A percentile compares a stretch with the other conserved stretches of the same genome.
Evolutionary conservation across 2,113 vertebrate species (phyloP).

Genomic region (Lophura nycthemera): DNA sequence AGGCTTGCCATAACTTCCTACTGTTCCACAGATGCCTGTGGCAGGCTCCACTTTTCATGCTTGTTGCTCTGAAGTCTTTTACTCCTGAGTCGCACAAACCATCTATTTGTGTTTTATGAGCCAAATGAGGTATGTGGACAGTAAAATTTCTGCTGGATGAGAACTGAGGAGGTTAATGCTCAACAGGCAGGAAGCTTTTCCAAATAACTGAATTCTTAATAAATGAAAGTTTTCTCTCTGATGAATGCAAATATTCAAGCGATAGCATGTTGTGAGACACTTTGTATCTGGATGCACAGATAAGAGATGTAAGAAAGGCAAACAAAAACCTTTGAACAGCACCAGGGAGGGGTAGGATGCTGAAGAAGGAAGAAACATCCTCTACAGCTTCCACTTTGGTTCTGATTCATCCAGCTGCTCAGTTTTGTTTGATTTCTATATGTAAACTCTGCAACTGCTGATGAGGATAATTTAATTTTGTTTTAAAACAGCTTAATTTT

Average conservation of each 20-base stretch:
- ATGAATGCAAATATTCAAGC: slow-evolving; percentile 20
- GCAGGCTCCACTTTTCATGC: slow-evolving; percentile 7
- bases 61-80: not conserved
- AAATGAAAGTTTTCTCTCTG: slow-evolving; percentile 19
- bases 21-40: slow-evolving; percentile 47
- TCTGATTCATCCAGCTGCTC: not conserved
- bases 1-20: slow-evolving; percentile 18
- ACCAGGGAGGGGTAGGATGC: not conserved
- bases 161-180: not conserved
- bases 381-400: not conserved
- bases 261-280: not conserved
- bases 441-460: not conserved
- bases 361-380: not conserved
- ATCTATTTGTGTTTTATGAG: not conserved
- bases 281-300: not conserved
- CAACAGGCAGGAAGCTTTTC: not conserved
- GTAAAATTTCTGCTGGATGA: not conserved
- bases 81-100: not conserved
- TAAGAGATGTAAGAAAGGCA: slow-evolving; percentile 42
- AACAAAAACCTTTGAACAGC: not conserved
- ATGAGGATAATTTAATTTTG: not conserved
- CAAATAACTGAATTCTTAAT: slow-evolving; percentile 29
- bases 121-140: not conserved
- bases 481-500: not conserved
- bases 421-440: not conserved